phyloP scores from a whole-genome alignment of 2,113 vertebrate species.

The Lagenorhynchus albirostris region DNA sequence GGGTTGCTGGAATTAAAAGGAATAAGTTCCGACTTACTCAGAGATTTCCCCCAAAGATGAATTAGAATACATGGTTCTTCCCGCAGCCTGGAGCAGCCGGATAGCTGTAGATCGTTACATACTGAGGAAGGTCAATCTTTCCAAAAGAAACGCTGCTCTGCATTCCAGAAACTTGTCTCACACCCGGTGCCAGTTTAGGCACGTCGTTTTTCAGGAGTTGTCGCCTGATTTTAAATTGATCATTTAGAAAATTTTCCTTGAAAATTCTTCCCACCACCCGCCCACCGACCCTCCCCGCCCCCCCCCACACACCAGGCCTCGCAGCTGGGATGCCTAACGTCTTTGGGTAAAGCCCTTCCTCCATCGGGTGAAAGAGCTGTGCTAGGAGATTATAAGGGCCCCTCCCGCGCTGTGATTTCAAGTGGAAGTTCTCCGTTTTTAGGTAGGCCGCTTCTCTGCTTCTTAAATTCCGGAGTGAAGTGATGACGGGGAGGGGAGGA shows the following conservation, averaged over 20 bases:
- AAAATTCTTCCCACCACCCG: background rate
- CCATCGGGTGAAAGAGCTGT: accelerated
- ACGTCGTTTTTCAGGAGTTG: background rate
- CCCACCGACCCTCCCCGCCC: no score
- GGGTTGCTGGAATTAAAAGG: background rate
- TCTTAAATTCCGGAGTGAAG: background rate
- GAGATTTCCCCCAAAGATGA: background rate
- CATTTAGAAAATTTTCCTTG: background rate
- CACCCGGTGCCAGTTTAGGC: background rate
- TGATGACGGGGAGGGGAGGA: accelerated
- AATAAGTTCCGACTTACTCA: background rate
- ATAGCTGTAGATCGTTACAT: no score
- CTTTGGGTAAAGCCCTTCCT: background rate
- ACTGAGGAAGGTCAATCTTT: background rate
- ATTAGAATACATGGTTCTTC: accelerated
- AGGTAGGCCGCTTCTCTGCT: background rate
- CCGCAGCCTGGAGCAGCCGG: no score
- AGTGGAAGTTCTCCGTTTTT: background rate
- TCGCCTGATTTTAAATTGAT: background rate
- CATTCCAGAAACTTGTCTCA: background rate
- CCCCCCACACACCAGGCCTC: background rate
- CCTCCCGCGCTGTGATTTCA: background rate
- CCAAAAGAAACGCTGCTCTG: background rate
- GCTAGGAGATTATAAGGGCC: background rate
- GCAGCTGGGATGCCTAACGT: background rate